Conservation (phyloP, 1,140 invertebrate genomes). For the Asbolus verrucosus region DNA sequence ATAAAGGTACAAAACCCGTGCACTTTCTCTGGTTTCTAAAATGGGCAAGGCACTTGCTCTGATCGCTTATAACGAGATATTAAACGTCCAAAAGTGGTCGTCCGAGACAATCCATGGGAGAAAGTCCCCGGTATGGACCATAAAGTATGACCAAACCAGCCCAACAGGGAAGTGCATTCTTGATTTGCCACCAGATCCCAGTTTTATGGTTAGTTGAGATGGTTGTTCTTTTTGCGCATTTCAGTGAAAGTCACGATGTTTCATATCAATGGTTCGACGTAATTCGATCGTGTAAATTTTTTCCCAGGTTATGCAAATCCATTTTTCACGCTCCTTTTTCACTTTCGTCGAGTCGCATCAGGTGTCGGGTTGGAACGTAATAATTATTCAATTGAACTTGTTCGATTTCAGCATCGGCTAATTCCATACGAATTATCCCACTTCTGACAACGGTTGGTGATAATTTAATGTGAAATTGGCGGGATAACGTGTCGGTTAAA, state of each 20-base stretch:
- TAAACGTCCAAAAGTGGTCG: too few species aligned
- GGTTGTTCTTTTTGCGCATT: too few species aligned
- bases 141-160: too few species aligned
- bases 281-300: constrained; percentile 15
- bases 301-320: constrained; percentile 15
- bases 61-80: too few species aligned
- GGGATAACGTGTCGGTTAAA: background rate
- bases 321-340: constrained; percentile 14
- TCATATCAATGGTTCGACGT: background rate
- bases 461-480: background rate
- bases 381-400: constrained; percentile 3
- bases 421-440: constrained; percentile 4
- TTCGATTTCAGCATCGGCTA: background rate
- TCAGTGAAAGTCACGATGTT: constrained; percentile 14
- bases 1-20: constrained; percentile 15
- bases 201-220: background rate
- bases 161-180: too few species aligned
- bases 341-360: constrained; percentile 3
- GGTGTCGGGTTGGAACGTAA: too few species aligned
- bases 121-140: too few species aligned
- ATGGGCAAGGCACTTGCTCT: constrained; percentile 26
- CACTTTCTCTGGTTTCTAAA: constrained; percentile 47
- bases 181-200: too few species aligned
- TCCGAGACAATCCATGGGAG: too few species aligned
- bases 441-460: background rate